These are phyloP conservation scores for Drosophila lacteicornis DNA, from an alignment of 1,140 invertebrate genomes.

Conservation along the genomic window DNA sequence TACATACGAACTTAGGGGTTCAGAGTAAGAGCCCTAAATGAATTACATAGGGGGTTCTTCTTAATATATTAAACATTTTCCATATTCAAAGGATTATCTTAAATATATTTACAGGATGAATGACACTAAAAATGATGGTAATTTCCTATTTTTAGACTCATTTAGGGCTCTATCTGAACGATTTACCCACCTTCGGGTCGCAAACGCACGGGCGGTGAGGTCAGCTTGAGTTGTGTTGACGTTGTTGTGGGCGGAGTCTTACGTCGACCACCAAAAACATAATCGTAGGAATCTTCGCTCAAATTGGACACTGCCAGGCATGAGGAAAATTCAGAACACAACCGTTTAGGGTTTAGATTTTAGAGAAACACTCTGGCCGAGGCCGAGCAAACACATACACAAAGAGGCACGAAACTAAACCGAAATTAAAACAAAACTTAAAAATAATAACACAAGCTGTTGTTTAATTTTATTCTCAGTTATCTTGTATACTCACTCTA, in stretches of 20 bases:
- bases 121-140: too few relatives aligned
- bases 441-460: conserved; percentile 27
- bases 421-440: conserved; percentile 35
- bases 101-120: background rate
- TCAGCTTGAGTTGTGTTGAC: conserved; percentile 85
- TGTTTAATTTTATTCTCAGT: conserved; percentile 1
- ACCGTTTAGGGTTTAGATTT: conserved; percentile 21
- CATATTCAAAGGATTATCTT: too few relatives aligned
- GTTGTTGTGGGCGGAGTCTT: conserved; percentile 84
- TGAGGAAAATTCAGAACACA: conserved; percentile 29
- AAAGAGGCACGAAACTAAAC: conserved; percentile 30
- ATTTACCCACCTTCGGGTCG: conserved; percentile 79
- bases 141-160: background rate
- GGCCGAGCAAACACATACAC: conserved; percentile 6
- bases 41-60: background rate
- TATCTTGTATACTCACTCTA: conserved; percentile 44
- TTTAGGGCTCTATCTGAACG: background rate
- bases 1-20: background rate
- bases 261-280: conserved; percentile 85
- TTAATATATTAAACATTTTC: too few relatives aligned
- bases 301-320: conserved; percentile 83
- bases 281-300: conserved; percentile 85
- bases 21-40: background rate
- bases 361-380: background rate
- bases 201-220: conserved; percentile 83